phyloP scores from a whole-genome alignment of 1,140 invertebrate genomes.

The Ceratosolen fusciceps region DNA sequence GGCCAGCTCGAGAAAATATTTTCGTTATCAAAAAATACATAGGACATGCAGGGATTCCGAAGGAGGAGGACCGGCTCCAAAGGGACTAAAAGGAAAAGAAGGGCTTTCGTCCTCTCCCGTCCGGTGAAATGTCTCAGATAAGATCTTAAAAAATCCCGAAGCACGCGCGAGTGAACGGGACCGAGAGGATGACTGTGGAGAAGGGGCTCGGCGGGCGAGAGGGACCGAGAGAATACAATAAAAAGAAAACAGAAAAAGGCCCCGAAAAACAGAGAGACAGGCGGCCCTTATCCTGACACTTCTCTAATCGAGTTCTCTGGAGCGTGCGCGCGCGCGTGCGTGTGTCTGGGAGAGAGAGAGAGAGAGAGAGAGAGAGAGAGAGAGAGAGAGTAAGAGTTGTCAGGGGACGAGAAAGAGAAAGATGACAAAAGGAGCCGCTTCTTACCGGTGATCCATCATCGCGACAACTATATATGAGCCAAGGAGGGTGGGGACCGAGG shows the following conservation, averaged over 20 bases:
- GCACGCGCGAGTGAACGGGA: not conserved
- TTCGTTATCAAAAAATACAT: not conserved
- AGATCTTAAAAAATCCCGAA: slow-evolving; percentile 18
- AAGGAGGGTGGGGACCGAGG: no score
- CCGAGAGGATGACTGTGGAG: not conserved
- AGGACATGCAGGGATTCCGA: not conserved
- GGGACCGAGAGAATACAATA: not conserved
- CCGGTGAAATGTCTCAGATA: slow-evolving; percentile 11
- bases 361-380: not conserved
- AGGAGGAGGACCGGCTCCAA: not conserved
- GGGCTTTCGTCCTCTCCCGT: not conserved
- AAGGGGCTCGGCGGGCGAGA: no score
- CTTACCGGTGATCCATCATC: slow-evolving; percentile 59
- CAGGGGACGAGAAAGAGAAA: not conserved
- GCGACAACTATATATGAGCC: slow-evolving; percentile 59
- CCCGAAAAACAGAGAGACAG: slow-evolving; percentile 18
- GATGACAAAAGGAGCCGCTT: slow-evolving; percentile 40
- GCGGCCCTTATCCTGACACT: slow-evolving; percentile 10
- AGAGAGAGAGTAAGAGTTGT: not conserved
- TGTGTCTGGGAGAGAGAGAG: slow-evolving; percentile 31
- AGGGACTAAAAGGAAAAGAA: not conserved
- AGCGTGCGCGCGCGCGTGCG: not conserved
- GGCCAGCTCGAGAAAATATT: not conserved
- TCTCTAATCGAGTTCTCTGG: slow-evolving; percentile 20
- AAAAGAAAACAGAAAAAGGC: slow-evolving; percentile 8